Conservation (phyloP, 2,888 invertebrate genomes). For the Mesoligia furuncula region DNA sequence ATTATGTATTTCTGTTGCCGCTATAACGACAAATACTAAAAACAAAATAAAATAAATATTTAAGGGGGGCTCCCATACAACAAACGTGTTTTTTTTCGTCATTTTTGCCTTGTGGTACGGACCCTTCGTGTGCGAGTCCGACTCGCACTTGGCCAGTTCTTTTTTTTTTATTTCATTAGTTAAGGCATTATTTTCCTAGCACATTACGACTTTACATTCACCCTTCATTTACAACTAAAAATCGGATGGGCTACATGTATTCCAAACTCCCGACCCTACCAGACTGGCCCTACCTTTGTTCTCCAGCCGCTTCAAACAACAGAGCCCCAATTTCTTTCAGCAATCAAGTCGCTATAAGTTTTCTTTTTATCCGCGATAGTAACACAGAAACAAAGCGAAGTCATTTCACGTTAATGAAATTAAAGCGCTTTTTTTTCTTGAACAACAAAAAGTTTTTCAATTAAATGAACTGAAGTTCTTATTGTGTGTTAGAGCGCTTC, state of each 20-base stretch:
- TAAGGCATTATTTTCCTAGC: no score
- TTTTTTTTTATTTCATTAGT: no score
- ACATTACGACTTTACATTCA: not conserved
- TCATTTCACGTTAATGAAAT: constrained; percentile 80
- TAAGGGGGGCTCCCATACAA: no score
- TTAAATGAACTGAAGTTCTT: constrained; percentile 75
- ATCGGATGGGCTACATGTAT: not conserved
- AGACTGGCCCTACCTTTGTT: not conserved
- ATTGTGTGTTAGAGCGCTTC: constrained; percentile 61
- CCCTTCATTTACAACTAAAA: not conserved
- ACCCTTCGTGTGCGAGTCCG: no score
- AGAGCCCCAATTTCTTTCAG: constrained; percentile 49
- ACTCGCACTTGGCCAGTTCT: no score
- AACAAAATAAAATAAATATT: no score
- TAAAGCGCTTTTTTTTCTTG: constrained; percentile 72
- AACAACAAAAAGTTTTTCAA: constrained; percentile 78
- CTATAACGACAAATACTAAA: no score
- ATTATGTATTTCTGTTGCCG: no score
- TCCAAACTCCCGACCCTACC: not conserved
- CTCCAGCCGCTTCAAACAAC: constrained; percentile 29
- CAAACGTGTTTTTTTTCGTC: no score
- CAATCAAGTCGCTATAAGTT: constrained; percentile 64
- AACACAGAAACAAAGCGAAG: constrained; percentile 69
- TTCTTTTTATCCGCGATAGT: constrained; percentile 62
- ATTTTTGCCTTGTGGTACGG: no score